Percentiles rank a stretch among this genome's conserved stretches.
Conservation (phyloP, 2,113 vertebrate genomes). For the Australoheros scitulus region DNA sequence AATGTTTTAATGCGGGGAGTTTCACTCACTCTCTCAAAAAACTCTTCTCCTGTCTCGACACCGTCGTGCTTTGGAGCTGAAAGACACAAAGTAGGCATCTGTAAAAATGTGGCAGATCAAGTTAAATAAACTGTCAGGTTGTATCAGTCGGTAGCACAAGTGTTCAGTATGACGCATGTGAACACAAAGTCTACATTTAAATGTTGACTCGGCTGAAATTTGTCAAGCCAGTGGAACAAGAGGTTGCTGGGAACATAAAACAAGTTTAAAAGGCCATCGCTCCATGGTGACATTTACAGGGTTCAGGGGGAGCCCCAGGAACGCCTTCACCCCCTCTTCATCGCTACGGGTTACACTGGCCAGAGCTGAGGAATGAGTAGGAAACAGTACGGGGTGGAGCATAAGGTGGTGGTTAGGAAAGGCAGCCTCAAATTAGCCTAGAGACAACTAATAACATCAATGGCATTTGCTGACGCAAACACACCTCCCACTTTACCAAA, state of each 20-base stretch:
- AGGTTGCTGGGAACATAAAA: slow-evolving; percentile 67
- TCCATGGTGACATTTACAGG: slow-evolving; percentile 80
- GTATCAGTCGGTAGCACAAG: slow-evolving; percentile 6
- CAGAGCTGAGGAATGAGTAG: slow-evolving; percentile 74
- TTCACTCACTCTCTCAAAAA: slow-evolving; percentile 80
- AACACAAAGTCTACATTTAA: slow-evolving; percentile 55
- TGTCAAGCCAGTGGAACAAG: slow-evolving; percentile 49
- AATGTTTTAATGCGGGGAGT: neutral
- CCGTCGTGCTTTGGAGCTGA: slow-evolving; percentile 70
- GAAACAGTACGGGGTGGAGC: slow-evolving; percentile 66
- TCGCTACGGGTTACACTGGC: slow-evolving; percentile 79
- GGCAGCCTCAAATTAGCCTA: slow-evolving; percentile 62
- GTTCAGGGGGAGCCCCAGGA: slow-evolving; percentile 45
- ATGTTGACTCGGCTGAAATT: slow-evolving; percentile 62
- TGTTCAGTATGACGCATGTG: slow-evolving; percentile 6
- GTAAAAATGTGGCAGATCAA: neutral
- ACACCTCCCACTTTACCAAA: slow-evolving; percentile 49
- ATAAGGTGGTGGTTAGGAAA: slow-evolving; percentile 50
- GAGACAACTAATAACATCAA: slow-evolving; percentile 68
- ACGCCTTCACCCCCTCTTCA: slow-evolving; percentile 48
- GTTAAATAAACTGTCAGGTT: neutral
- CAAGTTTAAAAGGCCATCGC: slow-evolving; percentile 74
- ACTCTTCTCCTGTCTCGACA: slow-evolving; percentile 76
- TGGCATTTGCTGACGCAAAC: slow-evolving; percentile 71
- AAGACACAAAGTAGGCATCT: slow-evolving; percentile 28